Percentiles rank a stretch among this genome's conserved stretches.
These are phyloP conservation scores for Halocaridina rubra DNA, from an alignment of 2,888 invertebrate species.

Conservation along the genomic window DNA sequence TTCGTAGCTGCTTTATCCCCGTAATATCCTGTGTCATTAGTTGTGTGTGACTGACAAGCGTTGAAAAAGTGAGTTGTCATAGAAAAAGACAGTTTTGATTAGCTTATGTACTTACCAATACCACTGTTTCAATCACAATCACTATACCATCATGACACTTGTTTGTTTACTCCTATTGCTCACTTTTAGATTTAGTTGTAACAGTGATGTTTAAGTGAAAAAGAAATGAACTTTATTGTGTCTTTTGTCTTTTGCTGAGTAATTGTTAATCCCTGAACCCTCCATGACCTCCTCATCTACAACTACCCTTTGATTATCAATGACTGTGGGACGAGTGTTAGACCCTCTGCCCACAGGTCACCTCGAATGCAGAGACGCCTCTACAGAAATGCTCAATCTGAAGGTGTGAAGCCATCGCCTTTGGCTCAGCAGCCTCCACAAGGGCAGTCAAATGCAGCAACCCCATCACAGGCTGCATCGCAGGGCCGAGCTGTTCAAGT, in stretches of 20 bases:
- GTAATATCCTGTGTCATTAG: too few relatives aligned
- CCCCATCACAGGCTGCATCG: constrained; percentile 27
- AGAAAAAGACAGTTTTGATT: too few relatives aligned
- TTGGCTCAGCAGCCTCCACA: constrained; percentile 54
- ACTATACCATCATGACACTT: too few relatives aligned
- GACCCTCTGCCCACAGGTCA: constrained; percentile 57
- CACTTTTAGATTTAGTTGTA: too few relatives aligned
- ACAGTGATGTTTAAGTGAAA: too few relatives aligned
- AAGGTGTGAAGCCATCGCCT: constrained; percentile 62
- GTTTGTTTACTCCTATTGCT: too few relatives aligned
- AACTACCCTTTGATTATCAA: too few relatives aligned
- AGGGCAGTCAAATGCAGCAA: constrained; percentile 20
- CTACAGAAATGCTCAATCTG: constrained; percentile 60
- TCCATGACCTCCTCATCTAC: background rate
- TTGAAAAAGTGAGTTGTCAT: too few relatives aligned
- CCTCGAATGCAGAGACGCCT: constrained; percentile 64
- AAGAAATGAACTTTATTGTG: background rate
- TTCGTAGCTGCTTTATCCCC: too few relatives aligned
- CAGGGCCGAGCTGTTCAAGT: constrained; percentile 54
- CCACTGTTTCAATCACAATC: too few relatives aligned
- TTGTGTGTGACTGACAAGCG: too few relatives aligned
- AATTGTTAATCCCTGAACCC: background rate
- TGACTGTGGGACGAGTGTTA: constrained; percentile 41
- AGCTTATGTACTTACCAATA: too few relatives aligned
- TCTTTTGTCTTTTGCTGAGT: background rate